phyloP scores from a whole-genome alignment of 2,888 invertebrate genomes.

The Ophion ellenae region DNA sequence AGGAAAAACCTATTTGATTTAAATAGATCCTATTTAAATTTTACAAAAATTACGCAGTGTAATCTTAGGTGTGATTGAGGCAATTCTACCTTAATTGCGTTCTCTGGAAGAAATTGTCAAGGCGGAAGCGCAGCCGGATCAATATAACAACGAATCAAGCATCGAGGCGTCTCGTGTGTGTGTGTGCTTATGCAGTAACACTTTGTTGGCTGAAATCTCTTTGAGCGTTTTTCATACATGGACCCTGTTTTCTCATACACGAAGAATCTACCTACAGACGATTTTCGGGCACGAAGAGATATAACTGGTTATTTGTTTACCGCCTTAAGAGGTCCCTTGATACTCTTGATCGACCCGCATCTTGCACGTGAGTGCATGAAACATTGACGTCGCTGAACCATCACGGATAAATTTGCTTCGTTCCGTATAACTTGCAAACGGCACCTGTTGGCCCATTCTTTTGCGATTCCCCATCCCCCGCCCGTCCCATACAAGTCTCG shows the following conservation, averaged over 20 bases:
- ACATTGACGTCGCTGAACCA: slow-evolving; percentile 8
- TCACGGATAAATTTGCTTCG: slow-evolving; percentile 34
- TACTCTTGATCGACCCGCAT: slow-evolving; percentile 40
- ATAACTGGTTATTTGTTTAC: slow-evolving; percentile 49
- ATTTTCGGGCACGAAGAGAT: slow-evolving; percentile 11
- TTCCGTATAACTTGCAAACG: slow-evolving; percentile 11
- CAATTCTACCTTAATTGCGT: not conserved
- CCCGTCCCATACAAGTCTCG: too few species aligned
- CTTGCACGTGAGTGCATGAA: slow-evolving; percentile 37
- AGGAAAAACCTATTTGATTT: too few species aligned
- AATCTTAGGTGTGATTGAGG: too few species aligned
- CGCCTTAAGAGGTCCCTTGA: slow-evolving; percentile 12
- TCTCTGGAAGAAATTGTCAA: not conserved
- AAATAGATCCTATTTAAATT: too few species aligned
- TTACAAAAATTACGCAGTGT: too few species aligned
- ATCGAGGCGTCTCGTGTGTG: not conserved
- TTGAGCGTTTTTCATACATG: slow-evolving; percentile 29
- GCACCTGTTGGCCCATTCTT: slow-evolving; percentile 50
- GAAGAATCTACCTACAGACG: slow-evolving; percentile 35
- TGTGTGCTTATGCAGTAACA: not conserved
- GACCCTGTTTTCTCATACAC: slow-evolving; percentile 35
- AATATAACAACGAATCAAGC: not conserved
- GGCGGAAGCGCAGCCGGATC: not conserved
- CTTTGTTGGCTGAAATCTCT: slow-evolving; percentile 25
- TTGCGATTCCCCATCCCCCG: not conserved